Conservation (phyloP, 2,113 vertebrate species). For the Hystrix cristata region DNA sequence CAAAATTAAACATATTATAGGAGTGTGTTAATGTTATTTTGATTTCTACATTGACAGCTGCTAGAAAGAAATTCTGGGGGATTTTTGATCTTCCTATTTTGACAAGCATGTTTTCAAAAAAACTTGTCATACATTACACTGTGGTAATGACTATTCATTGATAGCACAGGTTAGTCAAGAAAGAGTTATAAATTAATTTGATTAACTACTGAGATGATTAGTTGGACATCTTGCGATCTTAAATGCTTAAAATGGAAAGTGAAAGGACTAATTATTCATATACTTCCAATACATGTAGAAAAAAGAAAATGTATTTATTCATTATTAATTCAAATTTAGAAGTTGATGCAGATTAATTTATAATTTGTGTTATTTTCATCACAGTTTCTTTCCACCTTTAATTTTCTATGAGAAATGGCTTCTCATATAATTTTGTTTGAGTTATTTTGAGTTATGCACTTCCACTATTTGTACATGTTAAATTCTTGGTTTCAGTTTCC, state of each 20-base stretch:
- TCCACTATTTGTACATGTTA: neutral
- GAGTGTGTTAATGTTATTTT: conserved; percentile 18
- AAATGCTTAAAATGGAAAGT: neutral
- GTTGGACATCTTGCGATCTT: neutral
- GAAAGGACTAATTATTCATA: conserved; percentile 20
- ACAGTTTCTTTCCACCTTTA: neutral
- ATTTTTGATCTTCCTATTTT: conserved; percentile 32
- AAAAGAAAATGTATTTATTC: neutral
- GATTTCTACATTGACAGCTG: neutral
- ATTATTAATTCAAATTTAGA: neutral
- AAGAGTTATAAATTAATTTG: neutral
- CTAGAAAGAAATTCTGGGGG: neutral
- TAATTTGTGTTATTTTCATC: neutral
- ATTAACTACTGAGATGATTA: conserved; percentile 25
- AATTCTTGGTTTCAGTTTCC: neutral
- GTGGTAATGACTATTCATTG: neutral
- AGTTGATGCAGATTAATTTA: neutral
- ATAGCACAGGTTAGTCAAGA: neutral
- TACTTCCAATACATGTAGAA: neutral
- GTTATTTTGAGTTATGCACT: neutral
- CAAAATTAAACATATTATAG: conserved; percentile 25
- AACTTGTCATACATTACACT: neutral
- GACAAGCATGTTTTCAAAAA: conserved; percentile 60
- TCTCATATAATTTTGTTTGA: neutral
- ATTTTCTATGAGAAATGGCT: neutral